phyloP scores from a whole-genome alignment of 2,113 vertebrate genomes.

The Aptenodytes forsteri region DNA sequence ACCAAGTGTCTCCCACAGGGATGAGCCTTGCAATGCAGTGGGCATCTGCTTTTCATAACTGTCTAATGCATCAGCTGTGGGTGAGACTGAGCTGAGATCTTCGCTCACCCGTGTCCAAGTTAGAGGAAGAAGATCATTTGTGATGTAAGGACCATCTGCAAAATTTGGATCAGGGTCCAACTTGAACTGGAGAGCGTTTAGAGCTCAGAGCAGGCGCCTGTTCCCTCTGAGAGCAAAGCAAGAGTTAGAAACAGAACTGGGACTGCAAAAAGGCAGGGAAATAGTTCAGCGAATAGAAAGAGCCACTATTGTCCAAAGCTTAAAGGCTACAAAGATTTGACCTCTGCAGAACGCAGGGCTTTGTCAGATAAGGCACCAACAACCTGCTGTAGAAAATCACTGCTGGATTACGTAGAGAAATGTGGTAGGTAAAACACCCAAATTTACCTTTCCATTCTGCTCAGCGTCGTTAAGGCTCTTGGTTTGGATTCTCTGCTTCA shows the following conservation, averaged over 20 bases:
- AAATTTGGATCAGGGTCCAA: background rate
- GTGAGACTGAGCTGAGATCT: background rate
- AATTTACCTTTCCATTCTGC: too few species aligned
- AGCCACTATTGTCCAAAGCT: background rate
- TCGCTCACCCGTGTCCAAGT: rapidly evolving
- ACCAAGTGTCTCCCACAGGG: background rate
- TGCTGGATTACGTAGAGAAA: too few species aligned
- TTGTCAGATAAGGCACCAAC: background rate
- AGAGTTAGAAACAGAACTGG: background rate
- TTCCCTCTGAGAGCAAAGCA: background rate
- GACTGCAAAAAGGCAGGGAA: background rate
- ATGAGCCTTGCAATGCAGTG: rapidly evolving
- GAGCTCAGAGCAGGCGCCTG: background rate
- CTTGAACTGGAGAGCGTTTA: background rate
- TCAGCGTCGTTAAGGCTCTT: too few species aligned
- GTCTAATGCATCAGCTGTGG: background rate
- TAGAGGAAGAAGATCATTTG: background rate
- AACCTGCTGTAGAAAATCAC: too few species aligned
- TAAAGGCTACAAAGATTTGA: background rate
- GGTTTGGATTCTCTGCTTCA: too few species aligned
- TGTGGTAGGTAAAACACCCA: too few species aligned
- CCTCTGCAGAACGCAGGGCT: background rate
- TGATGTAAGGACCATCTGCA: background rate
- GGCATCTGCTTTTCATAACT: background rate
- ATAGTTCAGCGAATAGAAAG: background rate